phyloP scores from a whole-genome alignment of 2,797 vertebrate species.

The Anabacerthia variegaticeps region DNA sequence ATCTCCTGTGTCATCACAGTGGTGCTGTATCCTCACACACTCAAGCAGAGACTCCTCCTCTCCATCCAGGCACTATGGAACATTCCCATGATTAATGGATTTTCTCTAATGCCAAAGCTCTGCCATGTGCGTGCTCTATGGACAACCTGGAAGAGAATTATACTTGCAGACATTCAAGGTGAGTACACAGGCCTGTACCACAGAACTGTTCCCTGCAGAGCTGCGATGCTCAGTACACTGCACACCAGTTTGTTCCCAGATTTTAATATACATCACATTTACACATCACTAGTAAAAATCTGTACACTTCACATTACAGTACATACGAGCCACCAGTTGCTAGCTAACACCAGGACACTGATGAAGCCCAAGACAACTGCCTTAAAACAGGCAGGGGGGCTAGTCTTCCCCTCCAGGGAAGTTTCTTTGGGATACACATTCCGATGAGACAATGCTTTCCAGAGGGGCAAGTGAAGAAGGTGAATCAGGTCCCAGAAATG shows the following conservation, averaged over 20 bases:
- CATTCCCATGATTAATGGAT: neutral
- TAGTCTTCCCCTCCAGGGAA: slow-evolving; percentile 60
- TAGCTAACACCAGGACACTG: slow-evolving; percentile 78
- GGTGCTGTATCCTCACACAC: neutral
- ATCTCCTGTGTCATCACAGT: neutral
- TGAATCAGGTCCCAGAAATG: slow-evolving; percentile 31
- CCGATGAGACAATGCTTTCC: neutral
- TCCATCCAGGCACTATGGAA: neutral
- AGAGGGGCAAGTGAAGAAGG: neutral
- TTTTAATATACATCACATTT: slow-evolving; percentile 80
- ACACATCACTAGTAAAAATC: slow-evolving; percentile 78
- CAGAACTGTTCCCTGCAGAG: neutral
- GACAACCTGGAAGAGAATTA: neutral
- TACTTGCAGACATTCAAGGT: neutral
- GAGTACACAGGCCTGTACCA: neutral
- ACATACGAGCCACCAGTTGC: slow-evolving; percentile 75
- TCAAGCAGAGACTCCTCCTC: neutral
- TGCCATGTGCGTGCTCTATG: neutral
- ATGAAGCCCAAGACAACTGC: slow-evolving; percentile 72
- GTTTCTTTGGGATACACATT: slow-evolving; percentile 60
- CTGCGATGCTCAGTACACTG: neutral
- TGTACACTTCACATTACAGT: slow-evolving; percentile 82
- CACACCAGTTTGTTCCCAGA: slow-evolving; percentile 52
- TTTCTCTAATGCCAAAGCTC: neutral
- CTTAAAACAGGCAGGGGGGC: slow-evolving; percentile 80